Evolutionary conservation across 2,113 vertebrate species (phyloP), one percentile per base, ranked within the genome.

Genomic region (Caretta caretta): DNA sequence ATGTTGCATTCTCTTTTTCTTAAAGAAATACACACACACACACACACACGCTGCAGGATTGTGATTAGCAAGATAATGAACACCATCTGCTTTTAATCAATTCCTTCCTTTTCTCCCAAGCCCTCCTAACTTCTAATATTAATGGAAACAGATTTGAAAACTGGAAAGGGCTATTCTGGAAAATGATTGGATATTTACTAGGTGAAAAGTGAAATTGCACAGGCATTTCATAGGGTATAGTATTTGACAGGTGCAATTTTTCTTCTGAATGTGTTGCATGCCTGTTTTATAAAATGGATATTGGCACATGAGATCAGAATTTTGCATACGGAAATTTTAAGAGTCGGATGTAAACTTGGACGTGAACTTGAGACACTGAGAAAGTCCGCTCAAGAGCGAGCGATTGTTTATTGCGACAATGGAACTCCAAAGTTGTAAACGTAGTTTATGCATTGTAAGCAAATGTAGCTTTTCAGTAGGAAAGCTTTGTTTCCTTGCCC

Each of bases 241-340:
- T 96, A 98, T 98, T 98, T 98, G 98, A 98, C 98, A 98, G 98
- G 98, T 98, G 97, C 96, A 98, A 98, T 98, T 98, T 98, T 98
- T 98, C 98, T 98, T 98, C 95, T 96, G 90, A 97, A 94, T 97
- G 96, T 98, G 97, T 98, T 98, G 92, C 97, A 97, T 97, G 96
- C 97, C 95, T 98, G 96, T 97, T 98, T 98, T 98, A 98, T 98
- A 98, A 98, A 98, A 97, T 97, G 95, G 94, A 91, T 95, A 88
- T 80, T 97, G 98, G 95, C 97, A 97, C 80, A 38, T 85, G 90
- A 97, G 97, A 97, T 97, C 97, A 97, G 88, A 94, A 94, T 93
- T 97, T 94, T 93, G 87, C 93, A 91, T 94, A 89, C 95, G 90
- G 90, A 97, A 88, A 88, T 88, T 72, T 95, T 88, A 59, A 84